phyloP scores from a whole-genome alignment of 1,140 invertebrate species.

The Drosophila subpulchrella region DNA sequence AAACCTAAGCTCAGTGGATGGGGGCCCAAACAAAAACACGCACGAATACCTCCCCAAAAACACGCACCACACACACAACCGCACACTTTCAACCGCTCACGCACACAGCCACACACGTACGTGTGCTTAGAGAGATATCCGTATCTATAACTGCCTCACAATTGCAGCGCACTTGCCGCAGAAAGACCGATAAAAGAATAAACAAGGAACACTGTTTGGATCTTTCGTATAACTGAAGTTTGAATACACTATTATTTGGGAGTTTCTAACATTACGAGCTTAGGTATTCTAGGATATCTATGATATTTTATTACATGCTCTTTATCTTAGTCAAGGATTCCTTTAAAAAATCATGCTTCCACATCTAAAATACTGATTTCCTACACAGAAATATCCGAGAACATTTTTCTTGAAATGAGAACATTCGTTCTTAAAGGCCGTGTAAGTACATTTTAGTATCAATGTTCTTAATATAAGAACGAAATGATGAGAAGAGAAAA shows the following conservation, averaged over 20 bases:
- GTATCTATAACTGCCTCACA: conserved; percentile 71
- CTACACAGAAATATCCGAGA: no score
- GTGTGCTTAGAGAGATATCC: conserved; percentile 42
- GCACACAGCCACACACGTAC: conserved; percentile 20
- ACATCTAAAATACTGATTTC: no score
- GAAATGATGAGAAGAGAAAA: no score
- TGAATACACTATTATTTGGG: not conserved
- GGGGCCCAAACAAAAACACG: conserved; percentile 49
- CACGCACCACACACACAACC: conserved; percentile 9
- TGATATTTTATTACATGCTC: not conserved
- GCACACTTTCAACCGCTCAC: conserved; percentile 18
- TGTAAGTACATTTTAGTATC: no score
- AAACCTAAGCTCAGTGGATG: conserved; percentile 33
- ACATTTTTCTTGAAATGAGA: no score
- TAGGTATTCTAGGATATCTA: no score
- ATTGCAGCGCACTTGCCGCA: conserved; percentile 74
- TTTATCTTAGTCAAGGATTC: no score
- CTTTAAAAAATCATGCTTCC: no score
- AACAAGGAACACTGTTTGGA: conserved; percentile 16
- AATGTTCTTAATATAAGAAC: no score
- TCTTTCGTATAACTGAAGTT: not conserved
- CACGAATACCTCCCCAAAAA: conserved; percentile 54
- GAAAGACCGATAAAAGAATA: conserved; percentile 53
- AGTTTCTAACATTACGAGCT: no score
- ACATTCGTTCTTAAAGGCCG: no score